A percentile compares a stretch with the other conserved stretches of the same genome.
Conservation (phyloP, 64 coral and sea anemone species). For the Montipora capricornis region DNA sequence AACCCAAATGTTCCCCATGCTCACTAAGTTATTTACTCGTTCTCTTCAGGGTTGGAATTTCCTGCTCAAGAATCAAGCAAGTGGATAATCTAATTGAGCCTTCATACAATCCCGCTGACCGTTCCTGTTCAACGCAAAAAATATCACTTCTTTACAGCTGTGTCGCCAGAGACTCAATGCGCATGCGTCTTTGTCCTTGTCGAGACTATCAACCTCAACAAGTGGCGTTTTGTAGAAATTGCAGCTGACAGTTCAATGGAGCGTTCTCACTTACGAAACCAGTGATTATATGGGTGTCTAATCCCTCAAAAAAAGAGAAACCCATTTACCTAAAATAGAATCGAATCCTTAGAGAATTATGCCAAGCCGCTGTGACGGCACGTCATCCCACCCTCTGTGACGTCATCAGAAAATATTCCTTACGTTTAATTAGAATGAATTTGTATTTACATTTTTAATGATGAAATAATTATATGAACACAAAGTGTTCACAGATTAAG, state of each 20-base stretch:
- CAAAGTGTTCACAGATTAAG: no score
- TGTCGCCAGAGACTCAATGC: conserved; percentile 60
- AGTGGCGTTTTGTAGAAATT: conserved; percentile 83
- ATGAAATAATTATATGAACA: no score
- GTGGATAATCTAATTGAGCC: conserved; percentile 54
- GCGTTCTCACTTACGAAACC: no score
- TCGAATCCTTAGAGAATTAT: no score
- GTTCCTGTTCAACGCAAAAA: conserved; percentile 66
- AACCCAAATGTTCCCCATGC: background rate
- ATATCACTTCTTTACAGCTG: conserved; percentile 84
- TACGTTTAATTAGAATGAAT: no score
- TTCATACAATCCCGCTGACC: conserved; percentile 47
- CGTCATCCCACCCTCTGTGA: no score
- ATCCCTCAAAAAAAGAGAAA: no score
- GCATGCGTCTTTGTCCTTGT: conserved; percentile 85
- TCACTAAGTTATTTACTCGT: background rate
- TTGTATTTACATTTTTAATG: no score
- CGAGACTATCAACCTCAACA: conserved; percentile 83
- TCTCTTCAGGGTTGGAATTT: conserved; percentile 44
- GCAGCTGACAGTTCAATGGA: background rate
- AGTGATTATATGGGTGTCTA: no score
- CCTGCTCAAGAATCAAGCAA: conserved; percentile 34
- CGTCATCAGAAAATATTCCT: no score
- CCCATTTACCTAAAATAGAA: no score
- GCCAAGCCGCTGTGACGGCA: no score